A percentile compares a stretch with the other conserved stretches of the same genome.
These are phyloP conservation scores for Limnephilus lunatus DNA, from an alignment of 2,888 invertebrate genomes.

Conservation along the genomic window DNA sequence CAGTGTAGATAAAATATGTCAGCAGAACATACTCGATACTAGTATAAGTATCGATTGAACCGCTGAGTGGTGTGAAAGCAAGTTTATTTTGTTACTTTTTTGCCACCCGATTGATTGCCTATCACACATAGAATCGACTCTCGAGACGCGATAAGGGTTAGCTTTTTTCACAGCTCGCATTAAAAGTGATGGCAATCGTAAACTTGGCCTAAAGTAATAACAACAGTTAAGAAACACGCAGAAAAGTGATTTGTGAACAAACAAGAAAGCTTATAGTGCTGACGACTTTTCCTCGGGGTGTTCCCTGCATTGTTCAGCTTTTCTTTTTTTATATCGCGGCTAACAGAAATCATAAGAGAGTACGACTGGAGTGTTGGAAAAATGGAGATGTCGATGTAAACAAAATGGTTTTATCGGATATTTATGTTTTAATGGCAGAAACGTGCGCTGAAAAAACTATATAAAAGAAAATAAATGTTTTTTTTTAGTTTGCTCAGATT, in stretches of 20 bases:
- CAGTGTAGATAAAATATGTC: neutral
- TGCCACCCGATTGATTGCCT: constrained; percentile 36
- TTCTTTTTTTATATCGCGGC: constrained; percentile 5
- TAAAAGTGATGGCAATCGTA: constrained; percentile 49
- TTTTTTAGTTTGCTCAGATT: neutral
- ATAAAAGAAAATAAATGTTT: neutral
- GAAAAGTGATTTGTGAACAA: constrained; percentile 53
- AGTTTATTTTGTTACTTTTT: constrained; percentile 12
- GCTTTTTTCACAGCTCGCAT: constrained; percentile 39
- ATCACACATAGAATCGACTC: constrained; percentile 38
- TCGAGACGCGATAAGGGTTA: constrained; percentile 38
- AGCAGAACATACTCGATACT: neutral
- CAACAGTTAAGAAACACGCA: constrained; percentile 49
- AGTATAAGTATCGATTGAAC: neutral
- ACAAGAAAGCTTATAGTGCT: constrained; percentile 49
- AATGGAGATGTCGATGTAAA: neutral
- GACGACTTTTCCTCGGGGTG: constrained; percentile 31
- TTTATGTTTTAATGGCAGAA: neutral
- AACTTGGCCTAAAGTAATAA: constrained; percentile 39
- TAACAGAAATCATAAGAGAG: constrained; percentile 25
- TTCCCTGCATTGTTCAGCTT: constrained; percentile 36
- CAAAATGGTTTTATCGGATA: constrained; percentile 7
- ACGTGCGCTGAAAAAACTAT: neutral
- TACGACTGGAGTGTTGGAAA: neutral
- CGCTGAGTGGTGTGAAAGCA: neutral